Evolutionary conservation across 1,140 invertebrate species (phyloP).

Genomic region (Drosophila persimilis): DNA sequence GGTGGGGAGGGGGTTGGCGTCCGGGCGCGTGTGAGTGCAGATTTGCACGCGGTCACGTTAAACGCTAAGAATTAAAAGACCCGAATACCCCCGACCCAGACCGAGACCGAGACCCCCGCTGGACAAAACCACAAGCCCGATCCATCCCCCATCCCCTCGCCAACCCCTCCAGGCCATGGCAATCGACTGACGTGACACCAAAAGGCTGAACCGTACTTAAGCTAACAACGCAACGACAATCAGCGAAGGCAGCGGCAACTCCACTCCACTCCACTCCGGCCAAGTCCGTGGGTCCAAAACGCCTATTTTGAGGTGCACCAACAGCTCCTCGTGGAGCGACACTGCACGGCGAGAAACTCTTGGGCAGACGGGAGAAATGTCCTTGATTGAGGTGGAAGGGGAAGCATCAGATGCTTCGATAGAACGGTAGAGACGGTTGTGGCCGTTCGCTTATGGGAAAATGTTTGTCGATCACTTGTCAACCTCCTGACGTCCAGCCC

Average conservation of each 20-base stretch:
- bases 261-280: neutral
- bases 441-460: too few relatives aligned
- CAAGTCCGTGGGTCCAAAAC: conserved; percentile 45
- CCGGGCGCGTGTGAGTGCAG: conserved; percentile 19
- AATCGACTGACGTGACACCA: conserved; percentile 73
- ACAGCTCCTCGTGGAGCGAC: conserved; percentile 6
- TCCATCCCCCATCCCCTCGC: neutral
- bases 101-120: too few relatives aligned
- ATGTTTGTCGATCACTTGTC: too few relatives aligned
- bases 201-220: conserved; percentile 71
- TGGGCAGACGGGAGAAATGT: too few relatives aligned
- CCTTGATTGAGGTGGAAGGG: neutral
- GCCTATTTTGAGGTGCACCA: conserved; percentile 59
- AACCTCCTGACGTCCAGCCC: too few relatives aligned
- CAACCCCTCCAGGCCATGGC: conserved; percentile 23
- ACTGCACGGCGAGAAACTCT: conserved; percentile 4
- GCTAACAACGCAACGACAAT: conserved; percentile 53
- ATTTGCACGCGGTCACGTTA: conserved; percentile 68
- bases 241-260: conserved; percentile 12
- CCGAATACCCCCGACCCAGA: too few relatives aligned
- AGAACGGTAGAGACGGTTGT: too few relatives aligned
- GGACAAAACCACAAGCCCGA: conserved; percentile 1
- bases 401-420: too few relatives aligned
- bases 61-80: conserved; percentile 64
- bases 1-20: neutral